These are phyloP conservation scores for Sakesphorus luctuosus DNA, from an alignment of 2,113 vertebrate species.

Conservation along the genomic window DNA sequence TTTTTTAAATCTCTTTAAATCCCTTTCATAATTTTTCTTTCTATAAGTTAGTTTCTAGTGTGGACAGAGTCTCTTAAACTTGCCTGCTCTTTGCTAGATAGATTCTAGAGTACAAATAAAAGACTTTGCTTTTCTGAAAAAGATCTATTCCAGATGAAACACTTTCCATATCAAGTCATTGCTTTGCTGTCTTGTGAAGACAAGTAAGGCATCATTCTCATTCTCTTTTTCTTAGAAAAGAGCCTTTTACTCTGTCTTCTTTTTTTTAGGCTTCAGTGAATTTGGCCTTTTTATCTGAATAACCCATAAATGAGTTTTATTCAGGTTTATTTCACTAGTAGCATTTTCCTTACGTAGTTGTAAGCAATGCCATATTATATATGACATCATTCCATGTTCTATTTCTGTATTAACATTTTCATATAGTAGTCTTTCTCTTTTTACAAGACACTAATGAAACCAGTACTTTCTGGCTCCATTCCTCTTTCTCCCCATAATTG, in stretches of 20 bases:
- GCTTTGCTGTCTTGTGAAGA: neutral
- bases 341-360: conserved; percentile 9
- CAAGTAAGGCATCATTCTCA: conserved; percentile 6
- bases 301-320: conserved; percentile 14
- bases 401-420: conserved; percentile 12
- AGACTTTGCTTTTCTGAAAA: conserved; percentile 18
- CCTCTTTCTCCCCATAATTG: neutral
- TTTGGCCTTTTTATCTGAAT: conserved; percentile 2
- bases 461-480: conserved; percentile 11
- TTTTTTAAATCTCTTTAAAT: neutral
- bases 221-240: neutral
- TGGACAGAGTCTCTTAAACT: neutral
- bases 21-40: neutral
- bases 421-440: conserved; percentile 10
- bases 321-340: conserved; percentile 51
- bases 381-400: neutral
- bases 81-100: neutral
- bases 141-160: conserved; percentile 3
- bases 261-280: neutral
- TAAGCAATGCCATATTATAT: conserved; percentile 8
- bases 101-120: neutral
- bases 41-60: neutral
- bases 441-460: conserved; percentile 42
- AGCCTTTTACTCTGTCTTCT: neutral
- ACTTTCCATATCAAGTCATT: neutral